These are phyloP conservation scores for Cygnus buccinator DNA, from an alignment of 2,113 vertebrate species.

Conservation along the genomic window DNA sequence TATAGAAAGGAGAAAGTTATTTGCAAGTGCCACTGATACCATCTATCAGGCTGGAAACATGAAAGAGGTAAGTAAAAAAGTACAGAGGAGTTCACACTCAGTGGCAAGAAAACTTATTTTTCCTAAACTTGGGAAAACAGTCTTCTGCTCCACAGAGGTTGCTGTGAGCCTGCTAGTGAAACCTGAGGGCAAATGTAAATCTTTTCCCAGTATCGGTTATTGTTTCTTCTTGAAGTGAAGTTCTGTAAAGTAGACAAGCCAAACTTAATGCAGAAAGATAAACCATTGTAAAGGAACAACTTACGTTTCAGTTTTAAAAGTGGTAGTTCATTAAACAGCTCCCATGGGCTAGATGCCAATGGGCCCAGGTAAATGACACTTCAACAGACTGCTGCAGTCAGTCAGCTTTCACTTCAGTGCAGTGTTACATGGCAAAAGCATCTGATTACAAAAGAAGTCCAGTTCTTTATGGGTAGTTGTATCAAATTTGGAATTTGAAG, in stretches of 20 bases:
- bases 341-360: not conserved
- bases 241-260: not conserved
- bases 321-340: not conserved
- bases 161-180: not conserved
- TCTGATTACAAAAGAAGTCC: constrained; percentile 41
- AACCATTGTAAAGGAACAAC: constrained; percentile 8
- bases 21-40: not conserved
- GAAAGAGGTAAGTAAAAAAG: not conserved
- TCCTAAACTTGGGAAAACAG: not conserved
- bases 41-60: not conserved
- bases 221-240: not conserved
- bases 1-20: not conserved
- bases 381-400: not conserved
- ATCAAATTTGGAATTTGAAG: constrained; percentile 37
- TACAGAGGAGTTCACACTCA: not conserved
- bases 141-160: not conserved
- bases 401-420: not conserved
- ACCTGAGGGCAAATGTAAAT: not conserved
- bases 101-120: not conserved
- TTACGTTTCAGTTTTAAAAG: constrained; percentile 9
- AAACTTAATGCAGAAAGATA: not conserved
- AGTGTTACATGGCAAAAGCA: not conserved
- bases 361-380: constrained; percentile 4
- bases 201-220: not conserved
- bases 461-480: not conserved